Conservation (phyloP, 2,888 invertebrate species). For the Litoditis marina region DNA sequence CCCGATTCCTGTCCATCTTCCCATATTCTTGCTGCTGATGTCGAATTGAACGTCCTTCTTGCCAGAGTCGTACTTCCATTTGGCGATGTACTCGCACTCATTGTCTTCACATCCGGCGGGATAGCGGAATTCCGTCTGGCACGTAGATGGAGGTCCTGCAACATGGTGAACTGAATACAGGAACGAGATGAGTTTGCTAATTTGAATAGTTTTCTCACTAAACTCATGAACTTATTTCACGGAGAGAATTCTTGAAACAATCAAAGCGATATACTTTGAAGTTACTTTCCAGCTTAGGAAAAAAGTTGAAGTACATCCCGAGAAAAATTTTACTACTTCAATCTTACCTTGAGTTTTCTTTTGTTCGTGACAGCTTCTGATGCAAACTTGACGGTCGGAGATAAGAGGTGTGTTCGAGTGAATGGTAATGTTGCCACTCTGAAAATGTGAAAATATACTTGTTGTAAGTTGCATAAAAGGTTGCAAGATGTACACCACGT, state of each 20-base stretch:
- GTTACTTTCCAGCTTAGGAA: too few relatives aligned
- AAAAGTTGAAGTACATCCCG: too few relatives aligned
- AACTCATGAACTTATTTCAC: too few relatives aligned
- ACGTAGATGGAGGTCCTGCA: slow-evolving; percentile 35
- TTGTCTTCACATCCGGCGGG: slow-evolving; percentile 55
- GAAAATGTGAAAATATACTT: slow-evolving; percentile 1
- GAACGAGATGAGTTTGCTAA: too few relatives aligned
- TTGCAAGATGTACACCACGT: too few relatives aligned
- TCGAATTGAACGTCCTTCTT: slow-evolving; percentile 57
- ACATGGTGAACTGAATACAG: too few relatives aligned
- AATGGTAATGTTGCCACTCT: slow-evolving; percentile 47
- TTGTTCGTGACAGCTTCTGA: slow-evolving; percentile 42
- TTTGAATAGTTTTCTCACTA: too few relatives aligned
- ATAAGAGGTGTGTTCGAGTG: slow-evolving; percentile 50
- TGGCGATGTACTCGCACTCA: slow-evolving; percentile 60
- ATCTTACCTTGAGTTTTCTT: slow-evolving; percentile 1
- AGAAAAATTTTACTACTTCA: not conserved
- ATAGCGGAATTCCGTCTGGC: slow-evolving; percentile 58
- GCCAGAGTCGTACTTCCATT: slow-evolving; percentile 53
- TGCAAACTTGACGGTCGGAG: slow-evolving; percentile 50
- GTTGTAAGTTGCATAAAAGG: too few relatives aligned
- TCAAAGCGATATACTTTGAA: too few relatives aligned
- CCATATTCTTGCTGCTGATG: slow-evolving; percentile 55
- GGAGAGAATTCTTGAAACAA: too few relatives aligned
- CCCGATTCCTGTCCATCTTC: slow-evolving; percentile 63